Evolutionary conservation across 2,797 vertebrate species (phyloP).

Genomic region (Diplodus sargus): DNA sequence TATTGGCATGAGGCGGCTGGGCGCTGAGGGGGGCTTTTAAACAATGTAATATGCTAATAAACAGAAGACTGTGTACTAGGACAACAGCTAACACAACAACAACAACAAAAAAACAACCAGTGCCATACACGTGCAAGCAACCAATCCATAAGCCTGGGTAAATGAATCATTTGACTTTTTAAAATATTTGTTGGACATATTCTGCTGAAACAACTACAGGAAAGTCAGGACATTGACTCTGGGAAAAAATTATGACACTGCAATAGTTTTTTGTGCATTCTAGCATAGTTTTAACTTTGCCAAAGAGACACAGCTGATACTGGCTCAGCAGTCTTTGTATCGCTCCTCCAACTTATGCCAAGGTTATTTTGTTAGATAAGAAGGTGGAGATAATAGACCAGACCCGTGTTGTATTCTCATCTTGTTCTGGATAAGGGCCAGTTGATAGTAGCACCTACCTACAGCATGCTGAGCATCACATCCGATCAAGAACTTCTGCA

Average conservation of each 20-base stretch:
- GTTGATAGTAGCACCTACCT: constrained; percentile 53
- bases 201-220: not conserved
- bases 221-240: not conserved
- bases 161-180: constrained; percentile 23
- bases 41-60: constrained; percentile 70
- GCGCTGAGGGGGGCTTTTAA: constrained; percentile 56
- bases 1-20: constrained; percentile 63
- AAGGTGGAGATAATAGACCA: constrained; percentile 21
- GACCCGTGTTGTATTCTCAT: constrained; percentile 24
- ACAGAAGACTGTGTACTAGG: constrained; percentile 54
- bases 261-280: not conserved
- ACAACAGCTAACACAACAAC: constrained; percentile 48
- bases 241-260: not conserved
- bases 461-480: constrained; percentile 21
- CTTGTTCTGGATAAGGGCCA: constrained; percentile 52
- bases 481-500: constrained; percentile 37
- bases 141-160: constrained; percentile 6
- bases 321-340: constrained; percentile 17
- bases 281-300: not conserved
- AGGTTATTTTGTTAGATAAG: constrained; percentile 54
- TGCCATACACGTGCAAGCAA: not conserved
- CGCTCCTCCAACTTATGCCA: constrained; percentile 41
- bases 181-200: not conserved
- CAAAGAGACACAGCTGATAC: not conserved
- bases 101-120: constrained; percentile 1